Base-by-base conservation (phyloP, 2,113 vertebrate genomes). In the Otocyon megalotis region DNA sequence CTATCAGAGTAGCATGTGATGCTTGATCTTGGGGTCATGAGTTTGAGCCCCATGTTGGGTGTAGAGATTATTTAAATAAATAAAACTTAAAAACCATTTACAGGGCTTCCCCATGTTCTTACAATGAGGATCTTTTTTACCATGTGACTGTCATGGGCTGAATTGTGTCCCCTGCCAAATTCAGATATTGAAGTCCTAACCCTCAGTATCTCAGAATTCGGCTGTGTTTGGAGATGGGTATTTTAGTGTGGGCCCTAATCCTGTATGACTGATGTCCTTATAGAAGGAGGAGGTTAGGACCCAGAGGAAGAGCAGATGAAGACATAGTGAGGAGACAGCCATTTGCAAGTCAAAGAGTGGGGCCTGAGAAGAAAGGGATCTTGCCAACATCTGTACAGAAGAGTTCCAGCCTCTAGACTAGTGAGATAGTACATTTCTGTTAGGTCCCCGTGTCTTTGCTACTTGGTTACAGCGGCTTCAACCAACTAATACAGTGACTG, bases 301-400 rank as follows among this genome's bases (percentile, higher is more conserved):
- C 90, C 16, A 54, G n/a, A 88, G 63, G 76, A 88, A 82, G 86
- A 37, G n/a, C 9, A 84, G 67, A 17, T 90, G 60, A 90, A 94
- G 65, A 65, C 28, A 56, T 13, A 60, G 32, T 35, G 50, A 81
- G 50, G 79, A 65, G 14, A 58, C 16, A 14, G 19, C 17, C 60
- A 88, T 71, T 43, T 69, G 43, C 35, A 81, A 74, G 9, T 43
- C 12, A 74, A 89, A 48, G 56, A 90, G 22, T 93, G 50, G 77
- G 37, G 28, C 16, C 13, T 74, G 50, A 50, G 54, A 83, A 62
- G 30, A 83, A 90, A 56, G 20, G 24, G 83, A n/a, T 62, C n/a
- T 28, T 83, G 32, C 19, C 17, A 7, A 71, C 16, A 37, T 1
- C 2, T 89, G 72, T 58, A 48, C 58, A 8, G 58, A 63, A 77